These are phyloP conservation scores for Clivina fossor DNA, from an alignment of 2,888 invertebrate genomes.

Conservation along the genomic window DNA sequence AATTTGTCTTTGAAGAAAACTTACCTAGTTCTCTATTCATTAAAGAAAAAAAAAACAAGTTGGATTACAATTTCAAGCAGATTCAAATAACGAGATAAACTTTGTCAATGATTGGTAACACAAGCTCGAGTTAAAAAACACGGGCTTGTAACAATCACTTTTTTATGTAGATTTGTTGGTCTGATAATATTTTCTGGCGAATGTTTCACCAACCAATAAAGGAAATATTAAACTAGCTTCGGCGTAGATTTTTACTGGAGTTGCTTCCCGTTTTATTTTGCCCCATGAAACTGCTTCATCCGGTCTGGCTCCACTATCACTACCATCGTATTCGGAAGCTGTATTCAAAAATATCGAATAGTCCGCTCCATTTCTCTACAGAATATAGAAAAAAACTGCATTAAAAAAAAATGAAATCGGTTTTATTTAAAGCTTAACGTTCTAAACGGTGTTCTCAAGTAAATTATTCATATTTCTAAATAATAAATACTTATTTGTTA, in stretches of 20 bases:
- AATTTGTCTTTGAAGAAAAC: no score
- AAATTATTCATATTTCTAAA: no score
- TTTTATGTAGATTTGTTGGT: constrained; percentile 24
- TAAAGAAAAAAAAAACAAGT: no score
- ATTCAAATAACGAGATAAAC: no score
- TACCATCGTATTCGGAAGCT: constrained; percentile 94
- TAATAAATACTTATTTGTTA: no score
- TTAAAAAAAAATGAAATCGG: no score
- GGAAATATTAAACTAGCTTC: constrained; percentile 96
- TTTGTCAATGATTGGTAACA: no score
- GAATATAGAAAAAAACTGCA: constrained; percentile 34
- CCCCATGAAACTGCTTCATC: constrained; percentile 99
- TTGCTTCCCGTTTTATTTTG: constrained; percentile 86
- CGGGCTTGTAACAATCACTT: neutral
- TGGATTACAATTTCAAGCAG: no score
- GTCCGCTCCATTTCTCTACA: constrained; percentile 91
- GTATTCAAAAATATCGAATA: constrained; percentile 95
- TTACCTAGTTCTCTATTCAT: no score
- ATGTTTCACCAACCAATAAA: constrained; percentile 92
- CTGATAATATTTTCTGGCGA: constrained; percentile 72
- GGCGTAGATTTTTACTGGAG: constrained; percentile 89
- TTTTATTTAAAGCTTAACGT: no score
- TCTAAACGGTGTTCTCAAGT: no score
- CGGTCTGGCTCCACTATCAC: constrained; percentile 95
- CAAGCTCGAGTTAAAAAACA: no score